Conservation (phyloP, 2,113 vertebrate species). For the Chauna torquata region DNA sequence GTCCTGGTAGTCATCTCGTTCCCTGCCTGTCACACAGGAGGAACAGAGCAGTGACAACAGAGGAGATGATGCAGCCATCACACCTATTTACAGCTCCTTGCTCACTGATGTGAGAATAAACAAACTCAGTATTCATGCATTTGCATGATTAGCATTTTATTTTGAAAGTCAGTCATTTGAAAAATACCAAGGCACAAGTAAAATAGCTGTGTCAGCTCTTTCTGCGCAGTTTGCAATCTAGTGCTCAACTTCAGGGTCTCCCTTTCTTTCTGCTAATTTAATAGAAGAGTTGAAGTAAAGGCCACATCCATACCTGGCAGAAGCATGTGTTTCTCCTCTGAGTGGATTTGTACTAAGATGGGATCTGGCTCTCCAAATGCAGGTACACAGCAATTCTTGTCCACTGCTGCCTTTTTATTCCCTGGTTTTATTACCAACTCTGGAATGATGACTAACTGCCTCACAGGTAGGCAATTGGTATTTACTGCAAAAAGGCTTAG, state of each 20-base stretch:
- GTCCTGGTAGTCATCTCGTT: not conserved
- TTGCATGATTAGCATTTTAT: constrained; percentile 36
- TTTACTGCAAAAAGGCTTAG: constrained; percentile 4
- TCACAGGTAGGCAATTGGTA: not conserved
- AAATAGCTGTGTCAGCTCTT: not conserved
- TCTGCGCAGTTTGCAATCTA: not conserved
- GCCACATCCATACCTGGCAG: not conserved
- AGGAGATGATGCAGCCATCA: constrained; percentile 37
- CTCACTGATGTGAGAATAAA: constrained; percentile 23
- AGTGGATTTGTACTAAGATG: not conserved
- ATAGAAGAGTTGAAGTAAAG: not conserved
- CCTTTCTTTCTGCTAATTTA: not conserved
- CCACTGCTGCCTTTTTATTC: not conserved
- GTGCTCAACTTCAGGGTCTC: not conserved
- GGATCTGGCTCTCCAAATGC: not conserved
- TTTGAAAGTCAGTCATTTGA: constrained; percentile 7
- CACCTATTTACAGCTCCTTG: constrained; percentile 28
- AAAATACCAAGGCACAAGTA: not conserved
- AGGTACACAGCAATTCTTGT: not conserved
- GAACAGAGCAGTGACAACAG: not conserved
- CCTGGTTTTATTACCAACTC: not conserved
- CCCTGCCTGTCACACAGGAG: not conserved
- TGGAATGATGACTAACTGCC: not conserved
- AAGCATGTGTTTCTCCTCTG: not conserved
- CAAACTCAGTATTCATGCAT: not conserved